Evolutionary conservation across 1,140 invertebrate genomes (phyloP), one percentile per base, ranked within the genome.

Genomic region (Chironomus tepperi): DNA sequence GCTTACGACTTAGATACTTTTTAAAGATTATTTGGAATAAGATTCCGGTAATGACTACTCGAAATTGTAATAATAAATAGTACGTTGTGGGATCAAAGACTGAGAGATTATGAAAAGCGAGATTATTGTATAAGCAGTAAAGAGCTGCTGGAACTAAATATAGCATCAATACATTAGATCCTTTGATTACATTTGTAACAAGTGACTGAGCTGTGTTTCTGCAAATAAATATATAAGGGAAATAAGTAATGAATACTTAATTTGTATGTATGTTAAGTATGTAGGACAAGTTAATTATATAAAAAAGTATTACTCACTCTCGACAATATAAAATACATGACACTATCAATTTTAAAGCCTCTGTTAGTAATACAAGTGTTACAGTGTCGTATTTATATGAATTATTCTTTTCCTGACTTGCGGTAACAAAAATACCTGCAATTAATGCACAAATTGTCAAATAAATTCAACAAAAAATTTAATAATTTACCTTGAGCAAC

Each of bases 71-170:
- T n/a, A 98, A 84, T 24, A 98, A 84, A 82, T 93, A 97, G 80
- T 98, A 98, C 8, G 95, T 96, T 8, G 96, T 97, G 7, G 96
- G 95, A 82, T 98, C 96, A 85, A 96, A 98, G 21, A 87, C 88
- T 18, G 91, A 89, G 76, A 98, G 84, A 85, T 97, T 98, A 19
- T 93, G 86, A 84, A 97, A 98, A 10, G 94, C 89, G 77, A 98
- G 86, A 84, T 98, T 98, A 81, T 98, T 98, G 83, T 98, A 98
- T 3, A 98, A 84, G 80, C 94, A 97, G 81, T 98, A 98, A 42
- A 98, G 84, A 77, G 92, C 87, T 7, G 95, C 91, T 67, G 96
- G 96, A 74, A 98, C 88, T 84, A 96, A 92, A 80, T 98, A 98
- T 18, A 95, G 80, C n/a, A 88, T 77, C 75, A 96, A 83, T 8